Conservation (phyloP, 2,888 invertebrate species). For the Lutraria lutraria region DNA sequence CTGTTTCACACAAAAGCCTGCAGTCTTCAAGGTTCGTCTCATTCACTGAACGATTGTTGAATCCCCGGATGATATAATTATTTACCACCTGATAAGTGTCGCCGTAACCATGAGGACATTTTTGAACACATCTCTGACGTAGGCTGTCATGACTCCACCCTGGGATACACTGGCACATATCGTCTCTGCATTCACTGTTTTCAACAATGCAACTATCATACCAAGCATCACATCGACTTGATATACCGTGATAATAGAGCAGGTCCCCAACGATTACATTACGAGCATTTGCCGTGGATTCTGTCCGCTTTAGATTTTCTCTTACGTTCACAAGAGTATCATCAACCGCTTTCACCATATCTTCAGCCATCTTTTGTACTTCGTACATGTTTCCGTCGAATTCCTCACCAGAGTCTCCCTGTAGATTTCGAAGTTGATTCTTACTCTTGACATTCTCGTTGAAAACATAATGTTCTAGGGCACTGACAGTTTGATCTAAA, state of each 20-base stretch:
- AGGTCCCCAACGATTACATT: slow-evolving; percentile 60
- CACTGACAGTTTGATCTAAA: slow-evolving; percentile 36
- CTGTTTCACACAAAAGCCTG: slow-evolving; percentile 43
- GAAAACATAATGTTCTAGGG: slow-evolving; percentile 46
- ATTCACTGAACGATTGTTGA: slow-evolving; percentile 47
- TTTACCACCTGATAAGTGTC: slow-evolving; percentile 58
- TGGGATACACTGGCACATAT: slow-evolving; percentile 58
- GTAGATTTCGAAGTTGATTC: slow-evolving; percentile 27
- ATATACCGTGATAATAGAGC: slow-evolving; percentile 58
- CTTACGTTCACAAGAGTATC: neutral
- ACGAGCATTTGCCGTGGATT: slow-evolving; percentile 34
- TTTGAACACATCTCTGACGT: slow-evolving; percentile 38
- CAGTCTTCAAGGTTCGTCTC: slow-evolving; percentile 54
- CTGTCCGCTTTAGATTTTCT: slow-evolving; percentile 21
- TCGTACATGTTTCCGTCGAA: slow-evolving; percentile 35
- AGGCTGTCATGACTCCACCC: slow-evolving; percentile 59
- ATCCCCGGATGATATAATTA: slow-evolving; percentile 58
- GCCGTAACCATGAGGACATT: slow-evolving; percentile 53
- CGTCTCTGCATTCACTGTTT: slow-evolving; percentile 58
- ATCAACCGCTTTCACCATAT: slow-evolving; percentile 39
- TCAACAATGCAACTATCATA: slow-evolving; percentile 49
- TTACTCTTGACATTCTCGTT: slow-evolving; percentile 47
- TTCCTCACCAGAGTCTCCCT: slow-evolving; percentile 39
- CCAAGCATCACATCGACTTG: slow-evolving; percentile 48
- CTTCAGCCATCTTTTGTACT: slow-evolving; percentile 19